Conservation (phyloP, 2,113 vertebrate species). For the Aegotheles bennettii region DNA sequence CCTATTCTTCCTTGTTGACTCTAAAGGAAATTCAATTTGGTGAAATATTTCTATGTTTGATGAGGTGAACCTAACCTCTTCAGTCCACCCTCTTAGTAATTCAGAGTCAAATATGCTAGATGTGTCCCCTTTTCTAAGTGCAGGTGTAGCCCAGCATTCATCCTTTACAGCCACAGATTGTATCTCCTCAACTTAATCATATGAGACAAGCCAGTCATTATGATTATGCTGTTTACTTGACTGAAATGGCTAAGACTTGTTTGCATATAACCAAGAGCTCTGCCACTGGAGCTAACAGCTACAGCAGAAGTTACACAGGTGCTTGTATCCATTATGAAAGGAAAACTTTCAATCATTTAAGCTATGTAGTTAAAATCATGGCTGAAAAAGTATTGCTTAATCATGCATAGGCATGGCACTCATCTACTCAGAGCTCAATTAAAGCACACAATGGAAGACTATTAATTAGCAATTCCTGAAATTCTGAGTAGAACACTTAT, state of each 20-base stretch:
- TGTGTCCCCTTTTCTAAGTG: neutral
- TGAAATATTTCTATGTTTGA: neutral
- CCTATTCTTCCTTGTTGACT: neutral
- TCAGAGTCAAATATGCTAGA: neutral
- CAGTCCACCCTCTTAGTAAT: neutral
- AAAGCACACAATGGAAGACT: neutral
- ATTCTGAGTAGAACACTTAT: neutral
- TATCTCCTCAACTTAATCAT: neutral
- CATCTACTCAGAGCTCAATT: neutral
- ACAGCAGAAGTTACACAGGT: neutral
- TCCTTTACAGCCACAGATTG: neutral
- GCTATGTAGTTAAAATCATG: neutral
- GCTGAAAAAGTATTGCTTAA: neutral
- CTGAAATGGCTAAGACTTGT: neutral
- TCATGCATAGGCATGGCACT: neutral
- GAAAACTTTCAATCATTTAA: neutral
- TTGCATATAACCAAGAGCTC: neutral
- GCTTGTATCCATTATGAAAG: neutral
- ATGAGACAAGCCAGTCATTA: neutral
- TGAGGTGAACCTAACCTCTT: neutral
- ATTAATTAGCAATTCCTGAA: slow-evolving; percentile 5
- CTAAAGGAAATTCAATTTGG: neutral
- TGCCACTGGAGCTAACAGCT: neutral
- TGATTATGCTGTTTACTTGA: neutral
- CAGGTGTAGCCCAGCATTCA: neutral